Evolutionary conservation across 2,113 vertebrate genomes (phyloP).

Genomic region (Mormyrus iriodes): DNA sequence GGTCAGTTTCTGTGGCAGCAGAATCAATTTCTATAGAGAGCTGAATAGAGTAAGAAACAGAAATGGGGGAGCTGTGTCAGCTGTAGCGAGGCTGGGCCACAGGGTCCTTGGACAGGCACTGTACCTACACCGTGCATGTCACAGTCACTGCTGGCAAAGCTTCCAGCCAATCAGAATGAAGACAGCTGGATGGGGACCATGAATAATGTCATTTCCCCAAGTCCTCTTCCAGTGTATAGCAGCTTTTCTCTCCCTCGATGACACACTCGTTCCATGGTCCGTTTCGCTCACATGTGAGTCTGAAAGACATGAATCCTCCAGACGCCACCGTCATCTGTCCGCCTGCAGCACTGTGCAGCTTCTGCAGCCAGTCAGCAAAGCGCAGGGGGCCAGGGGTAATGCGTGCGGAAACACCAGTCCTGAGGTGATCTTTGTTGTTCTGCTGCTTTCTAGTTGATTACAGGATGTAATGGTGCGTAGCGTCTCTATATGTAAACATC

Average conservation of each 20-base stretch:
- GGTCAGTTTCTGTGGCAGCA: constrained; percentile 8
- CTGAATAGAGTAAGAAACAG: not conserved
- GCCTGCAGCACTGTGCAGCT: not conserved
- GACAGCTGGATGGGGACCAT: not conserved
- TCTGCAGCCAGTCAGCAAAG: not conserved
- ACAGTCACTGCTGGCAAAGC: not conserved
- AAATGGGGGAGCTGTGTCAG: not conserved
- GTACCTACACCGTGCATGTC: not conserved
- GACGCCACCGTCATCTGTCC: not conserved
- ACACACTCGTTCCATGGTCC: not conserved
- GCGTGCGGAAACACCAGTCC: not conserved
- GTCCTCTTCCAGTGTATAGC: not conserved
- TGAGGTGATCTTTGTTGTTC: not conserved
- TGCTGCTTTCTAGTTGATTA: not conserved
- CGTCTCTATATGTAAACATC: not conserved
- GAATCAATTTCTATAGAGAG: constrained; percentile 7
- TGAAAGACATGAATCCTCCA: too few relatives aligned
- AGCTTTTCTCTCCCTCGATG: not conserved
- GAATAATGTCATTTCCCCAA: not conserved
- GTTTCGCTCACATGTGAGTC: not conserved
- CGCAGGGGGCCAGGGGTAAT: not conserved
- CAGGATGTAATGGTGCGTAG: constrained; percentile 11
- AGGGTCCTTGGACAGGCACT: not conserved
- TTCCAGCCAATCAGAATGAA: not conserved
- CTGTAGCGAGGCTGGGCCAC: not conserved